Conservation (phyloP, 2,888 invertebrate genomes). For the Anticlea derivata region DNA sequence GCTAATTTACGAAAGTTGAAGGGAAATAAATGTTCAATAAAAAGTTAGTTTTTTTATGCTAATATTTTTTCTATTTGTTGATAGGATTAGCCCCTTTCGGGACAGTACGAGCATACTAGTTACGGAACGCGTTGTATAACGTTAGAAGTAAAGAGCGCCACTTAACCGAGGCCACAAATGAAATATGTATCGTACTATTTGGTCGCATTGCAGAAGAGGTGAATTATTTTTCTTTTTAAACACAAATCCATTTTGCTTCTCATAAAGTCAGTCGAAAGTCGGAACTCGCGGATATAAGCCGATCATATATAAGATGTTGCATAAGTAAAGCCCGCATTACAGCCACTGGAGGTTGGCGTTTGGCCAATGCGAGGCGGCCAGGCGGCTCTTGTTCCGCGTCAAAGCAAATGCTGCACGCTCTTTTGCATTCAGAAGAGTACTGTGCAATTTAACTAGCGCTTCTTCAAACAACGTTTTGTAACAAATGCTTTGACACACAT, state of each 20-base stretch:
- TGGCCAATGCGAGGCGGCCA: constrained; percentile 60
- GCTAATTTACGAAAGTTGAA: no score
- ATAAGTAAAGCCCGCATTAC: constrained; percentile 51
- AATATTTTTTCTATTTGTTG: no score
- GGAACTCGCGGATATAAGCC: constrained; percentile 40
- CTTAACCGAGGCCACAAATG: constrained; percentile 25
- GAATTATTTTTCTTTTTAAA: constrained; percentile 18
- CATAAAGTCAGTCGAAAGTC: constrained; percentile 34
- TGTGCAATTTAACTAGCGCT: constrained; percentile 53
- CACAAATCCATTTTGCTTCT: constrained; percentile 3
- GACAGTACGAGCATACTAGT: no score
- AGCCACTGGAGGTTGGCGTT: constrained; percentile 53
- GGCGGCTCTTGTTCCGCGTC: constrained; percentile 52
- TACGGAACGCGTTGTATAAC: no score
- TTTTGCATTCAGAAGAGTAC: constrained; percentile 54
- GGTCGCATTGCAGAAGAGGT: constrained; percentile 28
- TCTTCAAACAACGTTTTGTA: constrained; percentile 49
- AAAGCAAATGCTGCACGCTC: constrained; percentile 62
- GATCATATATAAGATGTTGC: constrained; percentile 45
- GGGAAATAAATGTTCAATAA: no score
- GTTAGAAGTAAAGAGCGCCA: constrained; percentile 19
- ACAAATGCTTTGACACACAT: constrained; percentile 39
- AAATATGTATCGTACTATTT: constrained; percentile 37
- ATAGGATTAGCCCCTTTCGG: no score
- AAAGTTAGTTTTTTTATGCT: no score